A percentile compares a stretch with the other conserved stretches of the same genome.
Evolutionary conservation across 2,113 vertebrate species (phyloP).

Genomic region (Phaethon lepturus): DNA sequence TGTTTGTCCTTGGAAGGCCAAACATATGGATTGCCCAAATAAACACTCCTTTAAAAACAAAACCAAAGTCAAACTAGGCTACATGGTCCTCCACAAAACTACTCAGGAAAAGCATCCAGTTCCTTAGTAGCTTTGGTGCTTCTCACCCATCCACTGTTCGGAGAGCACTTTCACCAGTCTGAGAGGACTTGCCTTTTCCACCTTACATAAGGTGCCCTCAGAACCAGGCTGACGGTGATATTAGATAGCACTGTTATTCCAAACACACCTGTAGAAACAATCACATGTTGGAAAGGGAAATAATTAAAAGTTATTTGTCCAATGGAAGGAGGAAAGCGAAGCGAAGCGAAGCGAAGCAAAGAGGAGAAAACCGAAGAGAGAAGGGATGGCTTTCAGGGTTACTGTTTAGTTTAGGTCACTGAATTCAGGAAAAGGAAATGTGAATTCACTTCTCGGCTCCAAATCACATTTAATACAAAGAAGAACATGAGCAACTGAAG

Average conservation of each 20-base stretch:
- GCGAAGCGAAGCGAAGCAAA: too few relatives aligned
- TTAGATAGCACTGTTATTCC: background rate
- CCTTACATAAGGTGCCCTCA: fast-evolving
- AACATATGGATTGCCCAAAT: background rate
- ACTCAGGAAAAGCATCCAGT: background rate
- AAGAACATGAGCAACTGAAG: background rate
- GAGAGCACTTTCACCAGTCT: background rate
- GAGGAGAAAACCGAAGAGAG: background rate
- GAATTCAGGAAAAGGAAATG: background rate
- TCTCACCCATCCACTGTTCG: background rate
- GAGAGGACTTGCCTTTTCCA: background rate
- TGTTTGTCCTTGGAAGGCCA: background rate
- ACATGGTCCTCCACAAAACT: background rate
- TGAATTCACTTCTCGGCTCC: background rate
- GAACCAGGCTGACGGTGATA: background rate
- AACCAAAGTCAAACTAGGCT: background rate
- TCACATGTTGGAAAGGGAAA: background rate
- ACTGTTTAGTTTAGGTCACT: background rate
- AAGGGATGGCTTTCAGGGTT: background rate
- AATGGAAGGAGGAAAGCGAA: background rate
- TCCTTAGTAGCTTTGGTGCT: background rate
- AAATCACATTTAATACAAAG: background rate
- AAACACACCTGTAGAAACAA: background rate
- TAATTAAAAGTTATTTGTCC: background rate
- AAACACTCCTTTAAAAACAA: conserved; percentile 24